Percentiles rank a stretch among this genome's conserved stretches.
Conservation (phyloP, 2,113 vertebrate genomes). For the Anguilla rostrata region DNA sequence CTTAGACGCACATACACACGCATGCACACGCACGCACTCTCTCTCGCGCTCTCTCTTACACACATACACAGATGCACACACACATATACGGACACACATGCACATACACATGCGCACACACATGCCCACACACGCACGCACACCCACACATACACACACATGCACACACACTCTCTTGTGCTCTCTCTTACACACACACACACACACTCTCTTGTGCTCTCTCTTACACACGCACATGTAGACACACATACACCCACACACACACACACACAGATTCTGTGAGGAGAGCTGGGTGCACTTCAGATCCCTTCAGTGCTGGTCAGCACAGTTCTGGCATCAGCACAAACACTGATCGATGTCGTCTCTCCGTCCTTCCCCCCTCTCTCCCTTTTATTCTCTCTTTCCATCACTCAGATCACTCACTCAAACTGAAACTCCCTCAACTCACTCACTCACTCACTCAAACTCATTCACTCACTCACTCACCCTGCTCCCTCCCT, state of each 20-base stretch:
- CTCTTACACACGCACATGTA: too few relatives aligned
- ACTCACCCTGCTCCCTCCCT: too few relatives aligned
- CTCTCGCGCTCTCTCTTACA: too few relatives aligned
- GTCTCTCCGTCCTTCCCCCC: not conserved
- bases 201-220: too few relatives aligned
- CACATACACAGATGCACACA: too few relatives aligned
- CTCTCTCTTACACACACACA: too few relatives aligned
- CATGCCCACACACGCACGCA: not conserved
- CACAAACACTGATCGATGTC: not conserved
- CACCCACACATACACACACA: not conserved
- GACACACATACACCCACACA: too few relatives aligned
- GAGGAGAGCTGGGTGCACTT: not conserved
- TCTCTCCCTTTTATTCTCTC: not conserved
- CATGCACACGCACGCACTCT: too few relatives aligned
- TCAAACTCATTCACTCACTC: too few relatives aligned
- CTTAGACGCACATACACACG: too few relatives aligned
- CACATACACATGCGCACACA: not conserved
- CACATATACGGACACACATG: not conserved
- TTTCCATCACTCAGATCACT: not conserved
- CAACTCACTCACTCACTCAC: too few relatives aligned
- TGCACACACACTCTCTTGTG: not conserved
- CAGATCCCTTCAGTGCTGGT: not conserved
- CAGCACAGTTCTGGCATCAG: conserved; percentile 1
- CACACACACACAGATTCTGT: not conserved
- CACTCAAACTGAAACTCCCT: not conserved